Evolutionary conservation across 2,113 vertebrate species (phyloP).

Genomic region (Climacteris rufus): DNA sequence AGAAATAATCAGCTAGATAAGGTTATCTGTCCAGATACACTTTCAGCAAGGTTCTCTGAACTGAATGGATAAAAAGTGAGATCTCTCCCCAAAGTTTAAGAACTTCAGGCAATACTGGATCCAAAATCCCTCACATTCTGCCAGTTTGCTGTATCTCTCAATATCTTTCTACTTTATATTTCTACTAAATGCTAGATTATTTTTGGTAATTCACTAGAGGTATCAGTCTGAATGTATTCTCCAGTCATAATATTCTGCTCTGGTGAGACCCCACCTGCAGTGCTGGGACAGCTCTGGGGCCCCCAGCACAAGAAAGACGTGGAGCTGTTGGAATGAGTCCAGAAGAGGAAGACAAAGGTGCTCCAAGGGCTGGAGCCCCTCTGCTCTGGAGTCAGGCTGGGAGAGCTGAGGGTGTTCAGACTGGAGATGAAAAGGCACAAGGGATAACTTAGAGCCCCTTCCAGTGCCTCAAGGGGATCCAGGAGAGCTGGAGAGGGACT

Average conservation of each 20-base stretch:
- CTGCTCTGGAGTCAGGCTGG: not conserved
- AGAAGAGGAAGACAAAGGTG: not conserved
- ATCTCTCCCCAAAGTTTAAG: not conserved
- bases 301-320: rapidly evolving
- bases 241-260: too few species aligned
- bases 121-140: not conserved
- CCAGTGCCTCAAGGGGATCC: not conserved
- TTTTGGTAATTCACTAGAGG: not conserved
- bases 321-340: not conserved
- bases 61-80: not conserved
- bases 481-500: not conserved
- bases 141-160: not conserved
- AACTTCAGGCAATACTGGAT: not conserved
- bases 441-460: not conserved
- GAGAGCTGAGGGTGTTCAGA: rapidly evolving
- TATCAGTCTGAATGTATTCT: not conserved
- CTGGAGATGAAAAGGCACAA: not conserved
- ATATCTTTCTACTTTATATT: not conserved
- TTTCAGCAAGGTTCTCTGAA: not conserved
- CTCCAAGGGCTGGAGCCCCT: not conserved
- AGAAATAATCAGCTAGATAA: not conserved
- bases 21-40: not conserved
- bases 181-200: not conserved
- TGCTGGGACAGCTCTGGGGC: not conserved
- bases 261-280: not conserved